Conservation (phyloP, 2,888 invertebrate species). For the Anoplius nigerrimus region DNA sequence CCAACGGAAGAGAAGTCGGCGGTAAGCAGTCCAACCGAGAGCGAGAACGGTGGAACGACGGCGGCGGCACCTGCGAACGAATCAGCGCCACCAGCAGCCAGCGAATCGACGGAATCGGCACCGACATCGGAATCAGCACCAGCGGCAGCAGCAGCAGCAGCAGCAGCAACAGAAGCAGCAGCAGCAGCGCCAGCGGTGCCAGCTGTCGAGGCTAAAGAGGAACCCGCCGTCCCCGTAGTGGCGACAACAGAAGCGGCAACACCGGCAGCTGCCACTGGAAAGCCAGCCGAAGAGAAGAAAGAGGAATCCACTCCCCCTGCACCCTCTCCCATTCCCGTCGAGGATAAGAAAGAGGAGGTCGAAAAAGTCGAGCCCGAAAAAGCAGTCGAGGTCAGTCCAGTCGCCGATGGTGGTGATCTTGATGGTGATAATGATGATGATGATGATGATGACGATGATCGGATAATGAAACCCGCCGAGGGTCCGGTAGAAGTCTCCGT, state of each 20-base stretch:
- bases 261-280: constrained; percentile 34
- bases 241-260: constrained; percentile 33
- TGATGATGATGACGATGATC: too few species aligned
- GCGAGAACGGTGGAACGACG: constrained; percentile 48
- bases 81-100: constrained; percentile 35
- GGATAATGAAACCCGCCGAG: constrained; percentile 38
- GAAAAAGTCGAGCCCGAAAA: constrained; percentile 62
- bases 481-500: constrained; percentile 64
- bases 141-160: constrained; percentile 26
- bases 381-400: constrained; percentile 73
- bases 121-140: constrained; percentile 21
- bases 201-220: constrained; percentile 44
- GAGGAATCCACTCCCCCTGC: constrained; percentile 66
- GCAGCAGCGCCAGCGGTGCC: constrained; percentile 31
- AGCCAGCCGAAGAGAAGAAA: constrained; percentile 60
- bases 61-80: constrained; percentile 32
- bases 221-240: constrained; percentile 12
- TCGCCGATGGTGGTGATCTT: constrained; percentile 42
- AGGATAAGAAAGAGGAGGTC: constrained; percentile 63
- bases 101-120: constrained; percentile 32
- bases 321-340: constrained; percentile 65
- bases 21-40: constrained; percentile 66
- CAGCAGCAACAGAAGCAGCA: constrained; percentile 32
- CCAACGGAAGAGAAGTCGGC: constrained; percentile 65
- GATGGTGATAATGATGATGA: too few species aligned